Conservation (phyloP, 1,140 invertebrate genomes). For the Eumeta japonica region DNA sequence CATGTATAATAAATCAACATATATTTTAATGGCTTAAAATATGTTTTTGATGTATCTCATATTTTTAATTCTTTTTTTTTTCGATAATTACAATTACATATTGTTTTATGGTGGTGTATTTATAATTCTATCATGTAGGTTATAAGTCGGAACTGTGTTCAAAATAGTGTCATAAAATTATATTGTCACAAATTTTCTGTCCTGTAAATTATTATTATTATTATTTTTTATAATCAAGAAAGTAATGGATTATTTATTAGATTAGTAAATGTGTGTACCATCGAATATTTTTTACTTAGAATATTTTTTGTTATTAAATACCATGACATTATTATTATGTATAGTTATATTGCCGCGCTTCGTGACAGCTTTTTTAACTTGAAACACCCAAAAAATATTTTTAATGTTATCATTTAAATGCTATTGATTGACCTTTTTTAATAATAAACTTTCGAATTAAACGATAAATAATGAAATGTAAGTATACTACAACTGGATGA, state of each 20-base stretch:
- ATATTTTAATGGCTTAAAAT: too few relatives aligned
- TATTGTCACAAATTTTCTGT: slow-evolving; percentile 40
- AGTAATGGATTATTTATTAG: slow-evolving; percentile 4
- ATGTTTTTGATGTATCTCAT: slow-evolving; percentile 16
- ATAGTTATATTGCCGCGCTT: slow-evolving; percentile 25
- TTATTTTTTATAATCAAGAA: slow-evolving; percentile 11
- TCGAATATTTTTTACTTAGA: slow-evolving; percentile 14
- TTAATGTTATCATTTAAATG: slow-evolving; percentile 7
- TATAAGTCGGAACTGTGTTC: slow-evolving; percentile 46
- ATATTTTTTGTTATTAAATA: slow-evolving; percentile 17
- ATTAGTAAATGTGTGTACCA: too few relatives aligned
- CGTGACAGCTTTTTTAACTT: background rate
- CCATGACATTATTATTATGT: slow-evolving; percentile 36
- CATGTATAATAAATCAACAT: too few relatives aligned
- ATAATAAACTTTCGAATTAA: too few relatives aligned
- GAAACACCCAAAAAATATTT: slow-evolving; percentile 1
- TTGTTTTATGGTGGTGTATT: too few relatives aligned
- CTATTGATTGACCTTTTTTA: slow-evolving; percentile 4
- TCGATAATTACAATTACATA: too few relatives aligned
- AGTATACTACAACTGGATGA: too few relatives aligned
- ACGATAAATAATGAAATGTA: too few relatives aligned
- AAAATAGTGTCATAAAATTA: slow-evolving; percentile 51
- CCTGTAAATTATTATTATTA: too few relatives aligned
- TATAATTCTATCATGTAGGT: slow-evolving; percentile 19
- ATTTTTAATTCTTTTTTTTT: slow-evolving; percentile 16